phyloP scores from a whole-genome alignment of 1,140 invertebrate genomes.

The Campoletis sonorensis region DNA sequence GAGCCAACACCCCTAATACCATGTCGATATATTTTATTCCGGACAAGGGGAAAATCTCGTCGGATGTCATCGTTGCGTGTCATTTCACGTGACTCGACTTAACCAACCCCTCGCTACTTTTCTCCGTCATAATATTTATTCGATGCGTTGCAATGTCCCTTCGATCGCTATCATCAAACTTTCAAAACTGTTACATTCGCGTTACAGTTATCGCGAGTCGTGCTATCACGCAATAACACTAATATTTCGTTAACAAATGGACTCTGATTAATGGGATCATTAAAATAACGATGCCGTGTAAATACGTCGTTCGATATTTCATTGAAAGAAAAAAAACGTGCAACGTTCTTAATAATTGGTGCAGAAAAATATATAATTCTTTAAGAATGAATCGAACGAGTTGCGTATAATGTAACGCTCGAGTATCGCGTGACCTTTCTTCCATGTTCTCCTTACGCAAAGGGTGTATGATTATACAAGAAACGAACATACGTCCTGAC shows the following conservation, averaged over 20 bases:
- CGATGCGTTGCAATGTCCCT: neutral
- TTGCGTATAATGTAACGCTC: neutral
- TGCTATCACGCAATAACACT: no score
- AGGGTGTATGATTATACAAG: slow-evolving; percentile 22
- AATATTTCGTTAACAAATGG: no score
- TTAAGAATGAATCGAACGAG: slow-evolving; percentile 1
- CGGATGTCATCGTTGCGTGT: slow-evolving; percentile 26
- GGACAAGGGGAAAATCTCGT: neutral
- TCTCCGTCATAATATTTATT: slow-evolving; percentile 13
- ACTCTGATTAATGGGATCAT: no score
- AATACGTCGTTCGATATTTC: no score
- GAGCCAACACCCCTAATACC: neutral
- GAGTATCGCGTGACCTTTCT: slow-evolving; percentile 16
- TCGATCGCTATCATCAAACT: no score
- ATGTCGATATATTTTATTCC: neutral
- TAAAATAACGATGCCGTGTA: no score
- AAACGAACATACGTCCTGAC: slow-evolving; percentile 6
- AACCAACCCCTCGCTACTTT: neutral
- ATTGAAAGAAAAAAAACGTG: neutral
- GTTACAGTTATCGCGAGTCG: no score
- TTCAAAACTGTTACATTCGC: no score
- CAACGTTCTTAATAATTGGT: neutral
- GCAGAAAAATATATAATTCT: neutral
- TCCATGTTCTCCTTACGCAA: slow-evolving; percentile 6
- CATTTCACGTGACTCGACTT: slow-evolving; percentile 23